phyloP scores from a whole-genome alignment of 2,888 invertebrate species.

The Leucania comma region DNA sequence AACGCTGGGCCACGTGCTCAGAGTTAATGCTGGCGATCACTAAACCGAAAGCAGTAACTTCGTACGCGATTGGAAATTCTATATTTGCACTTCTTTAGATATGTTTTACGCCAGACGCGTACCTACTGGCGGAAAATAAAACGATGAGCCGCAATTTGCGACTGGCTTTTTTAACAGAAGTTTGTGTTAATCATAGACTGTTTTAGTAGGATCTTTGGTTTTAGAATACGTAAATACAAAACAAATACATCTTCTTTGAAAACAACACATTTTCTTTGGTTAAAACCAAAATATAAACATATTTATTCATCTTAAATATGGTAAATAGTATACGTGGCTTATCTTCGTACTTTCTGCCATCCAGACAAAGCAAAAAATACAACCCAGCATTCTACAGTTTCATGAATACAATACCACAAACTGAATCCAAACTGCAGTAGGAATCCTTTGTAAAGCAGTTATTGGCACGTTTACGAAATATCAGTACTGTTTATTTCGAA shows the following conservation, averaged over 20 bases:
- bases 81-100: conserved; percentile 9
- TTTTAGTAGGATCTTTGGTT: background rate
- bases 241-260: background rate
- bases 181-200: background rate
- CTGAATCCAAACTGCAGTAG: background rate
- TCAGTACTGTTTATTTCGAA: background rate
- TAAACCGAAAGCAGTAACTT: background rate
- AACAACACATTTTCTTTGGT: background rate
- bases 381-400: background rate
- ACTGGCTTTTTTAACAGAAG: background rate
- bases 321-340: too few species aligned
- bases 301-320: too few species aligned
- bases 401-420: conserved; percentile 11
- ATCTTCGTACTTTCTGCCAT: background rate
- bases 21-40: background rate
- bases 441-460: background rate
- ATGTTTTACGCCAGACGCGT: conserved; percentile 11
- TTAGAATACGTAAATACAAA: background rate
- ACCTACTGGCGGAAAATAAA: conserved; percentile 15
- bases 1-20: too few species aligned
- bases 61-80: background rate
- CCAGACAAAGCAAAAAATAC: background rate
- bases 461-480: conserved; percentile 20
- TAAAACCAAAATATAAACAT: background rate
- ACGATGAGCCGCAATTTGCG: background rate